Base-by-base conservation (phyloP, 1,140 invertebrate species). In the Choristoneura fumiferana region DNA sequence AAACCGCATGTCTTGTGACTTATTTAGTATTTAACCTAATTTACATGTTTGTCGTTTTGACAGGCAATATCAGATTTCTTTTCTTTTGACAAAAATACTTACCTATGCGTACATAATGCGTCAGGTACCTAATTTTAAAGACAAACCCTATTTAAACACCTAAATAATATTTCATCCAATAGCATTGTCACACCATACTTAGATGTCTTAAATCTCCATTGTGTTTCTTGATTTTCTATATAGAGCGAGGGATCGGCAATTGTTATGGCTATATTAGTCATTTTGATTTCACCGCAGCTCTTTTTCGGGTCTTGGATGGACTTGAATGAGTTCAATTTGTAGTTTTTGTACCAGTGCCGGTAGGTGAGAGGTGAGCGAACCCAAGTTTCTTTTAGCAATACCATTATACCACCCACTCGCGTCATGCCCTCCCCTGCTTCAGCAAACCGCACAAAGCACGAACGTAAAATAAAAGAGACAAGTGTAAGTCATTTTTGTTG, bases 1-100 rank as follows among this genome's bases (percentile, higher is more conserved):
- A 33, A 49, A 49, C 1, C 17, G 43, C 43, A 49, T 49, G 43
- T 49, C 6, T 49, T 49, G 18, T 49, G 43, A 22, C n/a, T 6
- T 29, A 49, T 49, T 49, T 9, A 43, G 12, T 15, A 43, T 12
- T 39, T 39, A 3, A n/a, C n/a, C 2, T 29, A 6, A 29, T 29
- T 6, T 29, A 29, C 6, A n/a, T n/a, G n/a, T 29, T 29, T 29
- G 22, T 29, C 22, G 22, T 29, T 29, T 29, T 29, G 2, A 3
- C 6, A 29, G 6, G 22, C 22, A 29, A 29, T 3, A 3, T 29
- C 2, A 29, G 22, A 3, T 29, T 29, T 29, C 6, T 29, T 29
- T 29, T 29, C 22, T n/a, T n/a, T n/a, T n/a, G n/a, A n/a, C n/a
- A n/a, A n/a, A n/a, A n/a, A n/a, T n/a, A n/a, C n/a, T n/a, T n/a